phyloP scores from a whole-genome alignment of 2,797 vertebrate genomes.

The Halcyon smyrnensis region DNA sequence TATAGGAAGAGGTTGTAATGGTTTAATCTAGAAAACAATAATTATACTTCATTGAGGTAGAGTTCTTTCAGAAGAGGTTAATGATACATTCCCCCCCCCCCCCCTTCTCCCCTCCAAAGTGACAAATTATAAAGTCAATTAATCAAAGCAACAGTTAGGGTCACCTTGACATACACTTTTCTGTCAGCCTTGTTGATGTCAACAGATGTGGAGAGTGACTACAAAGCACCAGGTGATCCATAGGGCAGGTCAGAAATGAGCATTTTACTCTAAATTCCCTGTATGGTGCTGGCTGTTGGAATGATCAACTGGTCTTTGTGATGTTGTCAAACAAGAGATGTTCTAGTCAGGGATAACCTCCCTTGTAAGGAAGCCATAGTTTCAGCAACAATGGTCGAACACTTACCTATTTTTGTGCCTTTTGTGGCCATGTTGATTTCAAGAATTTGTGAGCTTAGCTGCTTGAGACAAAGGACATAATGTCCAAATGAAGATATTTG shows the following conservation, averaged over 20 bases:
- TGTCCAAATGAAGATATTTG: not conserved
- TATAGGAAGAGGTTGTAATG: not conserved
- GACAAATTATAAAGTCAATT: not conserved
- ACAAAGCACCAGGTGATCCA: not conserved
- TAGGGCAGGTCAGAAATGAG: not conserved
- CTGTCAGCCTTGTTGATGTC: not conserved
- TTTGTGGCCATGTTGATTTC: not conserved
- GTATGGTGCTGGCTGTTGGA: not conserved
- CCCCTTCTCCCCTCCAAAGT: not conserved
- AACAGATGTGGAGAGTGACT: not conserved
- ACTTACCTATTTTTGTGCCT: not conserved
- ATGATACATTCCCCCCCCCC: not conserved
- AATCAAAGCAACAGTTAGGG: not conserved
- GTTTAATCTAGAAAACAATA: slow-evolving; percentile 1
- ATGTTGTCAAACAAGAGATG: not conserved
- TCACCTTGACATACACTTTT: not conserved
- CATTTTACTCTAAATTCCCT: not conserved
- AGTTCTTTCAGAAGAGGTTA: not conserved
- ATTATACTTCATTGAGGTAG: not conserved
- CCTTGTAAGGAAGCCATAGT: not conserved
- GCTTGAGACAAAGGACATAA: not conserved
- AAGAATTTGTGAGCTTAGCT: not conserved
- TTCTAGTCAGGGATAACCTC: not conserved
- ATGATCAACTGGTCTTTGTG: not conserved
- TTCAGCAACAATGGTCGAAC: not conserved